Conservation (phyloP, 2,797 vertebrate species). For the Coregonus ussuriensis region DNA sequence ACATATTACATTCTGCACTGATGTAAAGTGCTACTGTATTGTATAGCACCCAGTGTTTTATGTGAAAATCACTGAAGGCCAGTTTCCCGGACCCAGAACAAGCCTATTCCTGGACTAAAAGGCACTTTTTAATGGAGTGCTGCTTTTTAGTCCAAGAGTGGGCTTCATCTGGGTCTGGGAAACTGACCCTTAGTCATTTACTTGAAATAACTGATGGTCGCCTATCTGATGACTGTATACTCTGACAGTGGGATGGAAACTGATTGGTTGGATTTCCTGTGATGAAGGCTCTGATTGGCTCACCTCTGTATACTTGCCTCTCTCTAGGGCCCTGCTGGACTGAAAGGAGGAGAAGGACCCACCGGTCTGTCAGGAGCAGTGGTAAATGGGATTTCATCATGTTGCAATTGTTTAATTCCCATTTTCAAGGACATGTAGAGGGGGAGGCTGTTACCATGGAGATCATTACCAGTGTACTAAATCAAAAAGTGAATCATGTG, state of each 20-base stretch:
- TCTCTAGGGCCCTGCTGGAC: conserved; percentile 82
- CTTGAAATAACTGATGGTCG: not conserved
- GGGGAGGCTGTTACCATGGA: conserved; percentile 67
- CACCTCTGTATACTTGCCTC: conserved; percentile 23
- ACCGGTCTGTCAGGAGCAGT: conserved; percentile 76
- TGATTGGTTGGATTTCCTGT: conserved; percentile 6
- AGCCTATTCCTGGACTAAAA: too few species aligned
- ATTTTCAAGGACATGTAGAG: conserved; percentile 33
- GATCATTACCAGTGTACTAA: conserved; percentile 53
- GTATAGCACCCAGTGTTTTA: too few species aligned
- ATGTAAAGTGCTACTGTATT: not conserved
- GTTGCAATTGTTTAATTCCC: not conserved
- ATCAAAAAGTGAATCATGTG: conserved; percentile 51
- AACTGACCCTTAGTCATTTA: not conserved
- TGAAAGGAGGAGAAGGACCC: conserved; percentile 90
- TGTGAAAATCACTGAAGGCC: too few species aligned
- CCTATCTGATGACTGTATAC: not conserved
- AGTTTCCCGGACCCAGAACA: too few species aligned
- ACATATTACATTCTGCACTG: not conserved
- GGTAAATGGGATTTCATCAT: conserved; percentile 74
- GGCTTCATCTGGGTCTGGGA: not conserved
- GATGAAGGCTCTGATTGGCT: conserved; percentile 10
- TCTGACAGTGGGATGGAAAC: not conserved
- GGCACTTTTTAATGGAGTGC: too few species aligned
- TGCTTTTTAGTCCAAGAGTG: not conserved